Base-by-base conservation (phyloP, 2,888 invertebrate species). In the Caenorhabditis macrosperma region DNA sequence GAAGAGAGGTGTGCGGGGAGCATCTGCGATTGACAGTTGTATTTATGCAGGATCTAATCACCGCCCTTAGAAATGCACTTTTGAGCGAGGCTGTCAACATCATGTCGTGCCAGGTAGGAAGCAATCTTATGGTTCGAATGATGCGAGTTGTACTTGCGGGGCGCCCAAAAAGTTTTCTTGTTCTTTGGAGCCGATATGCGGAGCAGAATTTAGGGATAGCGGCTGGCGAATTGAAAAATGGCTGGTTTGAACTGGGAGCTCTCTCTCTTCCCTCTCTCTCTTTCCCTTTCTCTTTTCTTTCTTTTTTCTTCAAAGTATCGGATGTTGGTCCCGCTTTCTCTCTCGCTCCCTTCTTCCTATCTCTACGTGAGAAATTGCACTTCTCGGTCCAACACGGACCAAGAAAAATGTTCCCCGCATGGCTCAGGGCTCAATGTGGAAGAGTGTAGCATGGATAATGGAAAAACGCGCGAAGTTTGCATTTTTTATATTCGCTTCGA, bases 351-450 rank as follows among this genome's bases (percentile, higher is more conserved):
- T 15, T 2, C 41, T 30, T 54, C 60, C 22, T 41, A 6, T 46
- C 15, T 28, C 38, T 74, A 74, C 74, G 74, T 74, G 74, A 74
- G 74, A 74, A 74, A 59, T 46, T 63, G 72, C 55, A 72, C 30
- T 26, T 30, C 44, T 20, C 46, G 57, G 22, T 15, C 33, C 50
- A 26, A 12, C 54, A 2, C 17, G 44, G 44, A 44, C 44, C 22
- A 50, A n/a, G n/a, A n/a, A n/a, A n/a, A 12, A 22, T 24, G 4
- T 22, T 5, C 44, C 17, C 44, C n/a, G 9, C 44, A 44, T 50
- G 50, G n/a, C n/a, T n/a, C n/a, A n/a, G n/a, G n/a, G n/a, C n/a
- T n/a, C n/a, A n/a, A n/a, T n/a, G n/a, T n/a, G n/a, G n/a, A n/a
- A n/a, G n/a, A n/a, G n/a, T n/a, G n/a, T n/a, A n/a, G n/a, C n/a